Conservation (phyloP, 2,113 vertebrate species). For the Peucedramus taeniatus region DNA sequence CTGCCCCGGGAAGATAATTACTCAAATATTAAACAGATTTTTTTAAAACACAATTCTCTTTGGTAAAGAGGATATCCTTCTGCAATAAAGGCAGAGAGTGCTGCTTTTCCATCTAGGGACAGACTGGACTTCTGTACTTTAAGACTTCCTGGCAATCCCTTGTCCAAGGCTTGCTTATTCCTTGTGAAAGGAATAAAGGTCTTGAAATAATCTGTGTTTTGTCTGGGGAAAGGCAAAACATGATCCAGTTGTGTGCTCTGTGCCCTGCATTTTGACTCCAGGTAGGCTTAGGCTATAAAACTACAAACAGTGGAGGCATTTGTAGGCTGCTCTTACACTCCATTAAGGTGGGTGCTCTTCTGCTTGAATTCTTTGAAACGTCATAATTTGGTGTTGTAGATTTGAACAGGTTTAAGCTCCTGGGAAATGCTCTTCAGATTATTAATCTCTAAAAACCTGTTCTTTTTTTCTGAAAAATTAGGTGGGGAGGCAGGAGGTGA, state of each 20-base stretch:
- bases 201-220: constrained; percentile 21
- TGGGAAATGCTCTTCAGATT: not conserved
- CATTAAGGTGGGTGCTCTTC: not conserved
- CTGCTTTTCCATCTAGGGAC: not conserved
- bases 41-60: not conserved
- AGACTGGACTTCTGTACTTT: not conserved
- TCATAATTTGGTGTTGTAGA: not conserved
- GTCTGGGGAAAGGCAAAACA: not conserved
- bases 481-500: not conserved
- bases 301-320: not conserved
- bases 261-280: not conserved
- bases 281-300: not conserved
- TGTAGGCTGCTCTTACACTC: not conserved
- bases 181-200: not conserved
- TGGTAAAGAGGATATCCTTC: not conserved
- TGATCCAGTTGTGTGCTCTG: not conserved
- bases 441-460: not conserved
- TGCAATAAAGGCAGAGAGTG: not conserved
- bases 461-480: not conserved
- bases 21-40: not conserved
- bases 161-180: not conserved
- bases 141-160: not conserved
- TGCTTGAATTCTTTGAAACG: not conserved
- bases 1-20: not conserved
- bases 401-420: not conserved